Evolutionary conservation across 2,797 vertebrate species (phyloP).

Genomic region (Hapalemur alaotrensis): DNA sequence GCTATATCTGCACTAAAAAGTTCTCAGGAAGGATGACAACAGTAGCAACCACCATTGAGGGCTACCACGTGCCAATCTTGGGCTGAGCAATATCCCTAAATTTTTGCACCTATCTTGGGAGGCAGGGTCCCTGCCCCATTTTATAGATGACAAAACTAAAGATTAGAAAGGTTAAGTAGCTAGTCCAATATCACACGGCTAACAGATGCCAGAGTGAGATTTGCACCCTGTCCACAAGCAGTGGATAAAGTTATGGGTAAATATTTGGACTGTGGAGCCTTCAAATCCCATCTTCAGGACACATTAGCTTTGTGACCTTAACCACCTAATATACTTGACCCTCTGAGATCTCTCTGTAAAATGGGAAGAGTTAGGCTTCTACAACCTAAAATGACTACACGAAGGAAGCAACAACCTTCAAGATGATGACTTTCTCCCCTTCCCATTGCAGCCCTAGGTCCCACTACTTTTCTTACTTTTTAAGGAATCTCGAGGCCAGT

Average conservation of each 20-base stretch:
- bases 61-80: background rate
- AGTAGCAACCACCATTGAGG: background rate
- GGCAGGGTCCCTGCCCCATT: background rate
- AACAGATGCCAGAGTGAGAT: background rate
- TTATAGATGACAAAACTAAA: constrained; percentile 15
- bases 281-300: background rate
- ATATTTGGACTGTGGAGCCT: background rate
- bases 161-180: background rate
- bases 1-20: background rate
- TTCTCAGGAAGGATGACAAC: background rate
- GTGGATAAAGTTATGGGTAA: background rate
- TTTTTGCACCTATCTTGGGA: background rate
- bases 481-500: constrained; percentile 91
- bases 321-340: background rate
- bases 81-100: background rate
- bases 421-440: background rate
- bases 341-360: background rate
- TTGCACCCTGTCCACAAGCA: background rate
- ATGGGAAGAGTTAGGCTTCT: background rate
- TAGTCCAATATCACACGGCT: background rate
- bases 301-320: background rate
- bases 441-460: background rate
- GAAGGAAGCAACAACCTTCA: background rate
- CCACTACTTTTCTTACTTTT: constrained; percentile 86
- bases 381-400: background rate